Evolutionary conservation across 2,888 invertebrate species (phyloP), one percentile per base, ranked within the genome.

Genomic region (Diaphora mendica): DNA sequence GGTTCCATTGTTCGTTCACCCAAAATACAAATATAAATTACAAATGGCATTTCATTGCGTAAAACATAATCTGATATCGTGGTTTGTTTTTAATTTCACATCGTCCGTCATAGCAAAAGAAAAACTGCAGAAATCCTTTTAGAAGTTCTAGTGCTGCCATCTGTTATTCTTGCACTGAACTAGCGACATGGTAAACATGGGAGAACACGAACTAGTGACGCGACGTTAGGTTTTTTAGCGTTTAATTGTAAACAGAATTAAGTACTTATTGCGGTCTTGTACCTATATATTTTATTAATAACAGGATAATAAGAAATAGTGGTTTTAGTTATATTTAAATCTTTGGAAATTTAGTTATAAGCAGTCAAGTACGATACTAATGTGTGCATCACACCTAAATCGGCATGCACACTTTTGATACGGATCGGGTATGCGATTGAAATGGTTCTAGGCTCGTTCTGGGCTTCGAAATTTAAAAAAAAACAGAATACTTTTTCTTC

Each of bases 101-200:
- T 55, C n/a, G 17, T 17, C 35, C n/a, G 17, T 17, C 35, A 20
- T 33, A n/a, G 26, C 55, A 69, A 39, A 67, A 67, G 48, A 33
- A 67, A 48, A 48, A 67, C 30, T 62, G 1, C 30, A 20, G 9
- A 67, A 67, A 48, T 67, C 30, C 26, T 17, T 26, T 20, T 30
- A 48, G 51, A 67, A 17, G 17, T 0, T 3, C 39, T 20, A 59
- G 26, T 71, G 48, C 65, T 48, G 71, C 71, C 71, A 65, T 71
- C 71, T 71, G 66, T 71, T 55, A 66, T 55, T 66, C 17, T 30
- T 8, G 7, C 5, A 39, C 26, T 3, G 39, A 39, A 71, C 66
- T 39, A 55, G 17, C 3, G 7, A 42, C 68, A n/a, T 11, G n/a
- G 17, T 39, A 30, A 48, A 44, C 44, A 67, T 30, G 5, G 5